Base-by-base conservation (phyloP, 2,888 invertebrate genomes). In the Leptopilina drosophilae region DNA sequence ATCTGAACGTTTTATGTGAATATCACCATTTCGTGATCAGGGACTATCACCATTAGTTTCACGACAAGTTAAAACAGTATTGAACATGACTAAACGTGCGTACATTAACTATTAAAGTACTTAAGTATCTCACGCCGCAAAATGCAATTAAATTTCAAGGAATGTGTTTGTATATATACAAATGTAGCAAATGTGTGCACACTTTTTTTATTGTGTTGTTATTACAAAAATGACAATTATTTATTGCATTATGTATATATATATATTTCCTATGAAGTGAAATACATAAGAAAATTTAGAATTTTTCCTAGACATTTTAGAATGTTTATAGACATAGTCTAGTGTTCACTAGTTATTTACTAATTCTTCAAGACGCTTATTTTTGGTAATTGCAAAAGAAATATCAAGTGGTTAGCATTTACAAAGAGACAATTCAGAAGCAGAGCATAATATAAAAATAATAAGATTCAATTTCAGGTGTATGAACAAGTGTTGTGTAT, bases 81-180 rank as follows among this genome's bases (percentile, higher is more conserved):
- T 33, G 65, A 77, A 40, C 62, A 42, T 26, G 77, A 53, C 20
- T 15, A 59, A 64, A 64, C 64, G 26, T 64, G 65, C 65, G 46
- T 40, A 56, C 26, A 40, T 56, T 62, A 20, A 49, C 49, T 49
- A 49, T 33, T 77, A 53, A 49, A 14, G 53, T 26, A 64, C 33
- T 33, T 20, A 26, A 40, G 40, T 64, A 64, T 14, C 64, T 40
- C 33, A 76, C 77, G 77, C 77, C 77, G 80, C 79, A 80, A 77
- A 77, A 81, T 80, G 82, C 84, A 83, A 85, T 85, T 85, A 85
- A 84, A 85, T 83, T 33, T 78, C 79, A 66, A 49, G 82, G n/a
- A 84, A 84, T 85, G 83, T 82, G 82, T 81, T 83, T 59, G 79
- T 77, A 75, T 80, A 82, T 12, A 12, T 11, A 11, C 11, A 49